phyloP scores from a whole-genome alignment of 2,797 vertebrate genomes.

The Centroberyx gerrardi region DNA sequence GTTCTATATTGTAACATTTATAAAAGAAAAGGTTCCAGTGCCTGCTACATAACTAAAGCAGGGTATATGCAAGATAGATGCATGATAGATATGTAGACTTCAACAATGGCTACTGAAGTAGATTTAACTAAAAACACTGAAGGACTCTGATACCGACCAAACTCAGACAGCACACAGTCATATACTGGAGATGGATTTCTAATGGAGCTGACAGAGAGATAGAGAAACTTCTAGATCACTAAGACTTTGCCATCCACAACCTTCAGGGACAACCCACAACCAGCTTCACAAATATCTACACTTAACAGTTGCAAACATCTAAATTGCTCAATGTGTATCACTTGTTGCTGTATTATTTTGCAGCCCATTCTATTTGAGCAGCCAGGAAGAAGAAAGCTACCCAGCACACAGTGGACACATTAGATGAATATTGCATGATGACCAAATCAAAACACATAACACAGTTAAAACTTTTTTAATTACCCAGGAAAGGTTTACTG shows the following conservation, averaged over 20 bases:
- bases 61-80: not conserved
- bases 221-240: not conserved
- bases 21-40: not conserved
- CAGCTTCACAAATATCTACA: too few species aligned
- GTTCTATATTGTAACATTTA: not conserved
- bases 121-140: slow-evolving; percentile 4
- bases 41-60: not conserved
- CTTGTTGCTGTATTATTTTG: not conserved
- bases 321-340: not conserved
- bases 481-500: not conserved
- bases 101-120: not conserved
- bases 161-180: slow-evolving; percentile 30
- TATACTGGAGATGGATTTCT: not conserved
- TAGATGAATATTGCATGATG: not conserved
- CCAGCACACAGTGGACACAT: not conserved
- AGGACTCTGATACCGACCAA: slow-evolving; percentile 14
- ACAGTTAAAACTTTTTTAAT: too few species aligned
- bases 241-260: not conserved
- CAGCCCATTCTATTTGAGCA: not conserved
- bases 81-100: not conserved
- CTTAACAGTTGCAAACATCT: not conserved
- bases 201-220: not conserved
- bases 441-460: not conserved
- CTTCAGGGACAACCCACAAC: too few species aligned
- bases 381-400: not conserved